Evolutionary conservation across 1,140 invertebrate species (phyloP), one percentile per base, ranked within the genome.

Genomic region (Chelonus insularis): DNA sequence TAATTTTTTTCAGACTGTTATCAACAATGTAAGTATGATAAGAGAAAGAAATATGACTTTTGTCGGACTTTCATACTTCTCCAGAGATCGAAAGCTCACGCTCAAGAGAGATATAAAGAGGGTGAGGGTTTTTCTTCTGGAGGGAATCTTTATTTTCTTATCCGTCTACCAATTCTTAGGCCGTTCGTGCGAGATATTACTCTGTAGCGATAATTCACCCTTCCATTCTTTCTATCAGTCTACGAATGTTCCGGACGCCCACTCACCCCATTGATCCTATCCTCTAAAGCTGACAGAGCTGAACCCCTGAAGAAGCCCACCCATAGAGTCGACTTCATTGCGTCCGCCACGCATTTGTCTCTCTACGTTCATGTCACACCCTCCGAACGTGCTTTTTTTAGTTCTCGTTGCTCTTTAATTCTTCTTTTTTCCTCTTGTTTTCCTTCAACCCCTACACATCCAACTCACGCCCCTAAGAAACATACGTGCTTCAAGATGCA

Each of bases 301-400:
- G 52, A 62, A 68, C 63, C 66, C 66, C 63, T 57, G 45, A 65
- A 57, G 41, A 39, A 58, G 29, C 37, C 59, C 67, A 68, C 69
- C 72, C 69, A 68, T 66, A 64, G 64, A 71, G 68, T 68, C 71
- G 67, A 71, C 72, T 74, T 74, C 70, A 70, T 75, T 73, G 72
- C 73, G 68, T 70, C 58, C 56, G 50, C 60, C 58, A 61, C 60
- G 67, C 74, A 54, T 74, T 74, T 73, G 70, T 74, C 66, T 72
- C 59, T 52, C 54, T 68, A 65, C 66, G 54, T 69, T 63, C 68
- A 62, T 61, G 68, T 74, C 72, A 69, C 72, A 68, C 68, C 69
- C 66, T 58, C 57, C 63, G 54, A 45, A 62, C 58, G 60, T 68
- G 62, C 62, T 63, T 68, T 66, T 57, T 65, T 39, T 66, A 57